Percentiles rank a stretch among this genome's conserved stretches.
Conservation (phyloP, 2,797 vertebrate genomes). For the Anguilla obscura region DNA sequence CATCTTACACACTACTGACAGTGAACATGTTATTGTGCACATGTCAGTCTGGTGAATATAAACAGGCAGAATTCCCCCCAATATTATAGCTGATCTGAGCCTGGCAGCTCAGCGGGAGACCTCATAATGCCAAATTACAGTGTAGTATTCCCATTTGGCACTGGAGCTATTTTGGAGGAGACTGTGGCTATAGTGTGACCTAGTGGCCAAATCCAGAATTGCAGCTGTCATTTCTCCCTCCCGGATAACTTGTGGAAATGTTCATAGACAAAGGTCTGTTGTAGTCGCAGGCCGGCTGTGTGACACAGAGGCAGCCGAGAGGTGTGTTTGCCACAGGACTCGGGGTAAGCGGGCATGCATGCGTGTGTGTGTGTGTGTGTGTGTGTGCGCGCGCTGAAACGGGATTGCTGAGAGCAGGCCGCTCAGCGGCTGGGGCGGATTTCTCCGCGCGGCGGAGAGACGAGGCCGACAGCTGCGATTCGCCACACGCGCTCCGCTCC, state of each 20-base stretch:
- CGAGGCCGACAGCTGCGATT: neutral
- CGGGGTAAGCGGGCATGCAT: neutral
- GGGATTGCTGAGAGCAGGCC: constrained; percentile 1
- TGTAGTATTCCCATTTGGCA: neutral
- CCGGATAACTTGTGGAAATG: neutral
- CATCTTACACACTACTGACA: neutral
- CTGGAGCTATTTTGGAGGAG: neutral
- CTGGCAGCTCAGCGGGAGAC: neutral
- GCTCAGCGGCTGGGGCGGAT: constrained; percentile 11
- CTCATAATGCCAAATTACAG: constrained; percentile 3
- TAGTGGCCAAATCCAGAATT: neutral
- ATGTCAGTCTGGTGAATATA: neutral
- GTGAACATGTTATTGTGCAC: neutral
- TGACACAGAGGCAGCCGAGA: neutral
- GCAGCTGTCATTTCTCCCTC: neutral
- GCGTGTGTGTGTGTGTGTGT: neutral
- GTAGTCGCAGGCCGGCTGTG: neutral
- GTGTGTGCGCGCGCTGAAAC: neutral
- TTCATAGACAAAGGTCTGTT: neutral
- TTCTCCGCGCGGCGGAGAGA: neutral
- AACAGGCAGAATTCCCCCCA: neutral
- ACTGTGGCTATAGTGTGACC: neutral
- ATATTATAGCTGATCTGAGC: neutral
- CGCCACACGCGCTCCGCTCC: constrained; percentile 6
- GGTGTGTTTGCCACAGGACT: neutral